Evolutionary conservation across 2,888 invertebrate species (phyloP), one percentile per base, ranked within the genome.

Genomic region (Matsumyia berberina): DNA sequence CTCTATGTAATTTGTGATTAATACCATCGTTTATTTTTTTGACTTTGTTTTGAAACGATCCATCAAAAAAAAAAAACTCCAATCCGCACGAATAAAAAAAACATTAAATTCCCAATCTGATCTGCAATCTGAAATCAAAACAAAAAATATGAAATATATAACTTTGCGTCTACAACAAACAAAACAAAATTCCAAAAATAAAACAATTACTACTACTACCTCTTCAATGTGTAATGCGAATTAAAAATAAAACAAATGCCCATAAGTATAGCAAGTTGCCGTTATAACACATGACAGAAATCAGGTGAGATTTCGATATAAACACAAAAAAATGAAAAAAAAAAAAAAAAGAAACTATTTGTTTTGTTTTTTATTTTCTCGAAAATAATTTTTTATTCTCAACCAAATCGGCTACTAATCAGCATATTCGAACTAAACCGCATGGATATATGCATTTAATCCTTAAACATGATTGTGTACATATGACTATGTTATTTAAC

Each of bases 271-370:
- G 88, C 88, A 88, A 88, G 87, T 88, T 86, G 88, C 88, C 86
- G 88, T 88, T 73, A 87, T 88, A 87, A 88, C 88, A 86, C 87
- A 88, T 88, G 88, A 88, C 86, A 87, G 87, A 87, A 86, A 88
- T 86, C 88, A 88, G 88, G 88, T 88, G 88, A 88, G 88, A 87
- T 79, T 79, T 86, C 74, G 39, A 77, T 69, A 46, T 11, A 29
- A 49, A 58, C 39, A 57, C 11, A 0, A 12, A 49, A 58, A 49
- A 57, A 15, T 0, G 11, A 67, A 66, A 74, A 51, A 62, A 29
- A 44, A 29, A 17, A 57, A 35, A n/a, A n/a, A n/a, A n/a, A n/a
- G n/a, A n/a, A n/a, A n/a, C n/a, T n/a, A n/a, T 58, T 72, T 78
- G 55, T 78, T 78, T 67, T 78, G 39, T 82, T 82, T 69, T 12